Base-by-base conservation (phyloP, 2,888 invertebrate species). In the Diploptera punctata region DNA sequence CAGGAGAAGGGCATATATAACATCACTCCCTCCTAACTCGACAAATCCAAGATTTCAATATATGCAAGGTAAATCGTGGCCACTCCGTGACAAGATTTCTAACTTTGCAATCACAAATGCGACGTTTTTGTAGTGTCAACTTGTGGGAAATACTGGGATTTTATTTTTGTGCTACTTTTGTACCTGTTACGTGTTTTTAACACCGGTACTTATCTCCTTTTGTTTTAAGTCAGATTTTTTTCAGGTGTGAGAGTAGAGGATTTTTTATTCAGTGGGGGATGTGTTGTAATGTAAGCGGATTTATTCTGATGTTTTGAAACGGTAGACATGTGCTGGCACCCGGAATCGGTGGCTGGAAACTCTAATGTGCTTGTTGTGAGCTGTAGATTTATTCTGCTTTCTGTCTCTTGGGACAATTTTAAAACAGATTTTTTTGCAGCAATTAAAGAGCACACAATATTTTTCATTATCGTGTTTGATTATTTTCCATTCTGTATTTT, bases 241-340 rank as follows among this genome's bases (percentile, higher is more conserved):
- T 24, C 26, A 33, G 2, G 52, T 24, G 24, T 16, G 57, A n/a
- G 57, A 57, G 31, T 16, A 18, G 29, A 29, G 57, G 26, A 57
- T 57, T 47, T 47, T 57, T 57, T 57, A 16, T 57, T 57, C 29
- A 21, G 13, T 24, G 24, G 47, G 44, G 47, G 21, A 38, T 29
- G 65, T 44, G 65, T 65, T n/a, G 43, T 44, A 21, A 47, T 65
- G 44, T 65, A 65, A 65, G 65, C 65, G 65, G 65, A 65, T 65
- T 65, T 65, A 65, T 33, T 21, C 24, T 44, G 65, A 44, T 65
- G 65, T 65, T 65, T 65, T 21, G 21, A 44, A 44, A 24, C 47
- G 47, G 16, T 47, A 65, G 65, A 43, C 65, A 38, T 65, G 65
- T 43, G 44, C 65, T 65, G 44, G 44, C 47, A 65, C 47, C 44